Evolutionary conservation across 2,113 vertebrate genomes (phyloP).

Genomic region (Gallinago media): DNA sequence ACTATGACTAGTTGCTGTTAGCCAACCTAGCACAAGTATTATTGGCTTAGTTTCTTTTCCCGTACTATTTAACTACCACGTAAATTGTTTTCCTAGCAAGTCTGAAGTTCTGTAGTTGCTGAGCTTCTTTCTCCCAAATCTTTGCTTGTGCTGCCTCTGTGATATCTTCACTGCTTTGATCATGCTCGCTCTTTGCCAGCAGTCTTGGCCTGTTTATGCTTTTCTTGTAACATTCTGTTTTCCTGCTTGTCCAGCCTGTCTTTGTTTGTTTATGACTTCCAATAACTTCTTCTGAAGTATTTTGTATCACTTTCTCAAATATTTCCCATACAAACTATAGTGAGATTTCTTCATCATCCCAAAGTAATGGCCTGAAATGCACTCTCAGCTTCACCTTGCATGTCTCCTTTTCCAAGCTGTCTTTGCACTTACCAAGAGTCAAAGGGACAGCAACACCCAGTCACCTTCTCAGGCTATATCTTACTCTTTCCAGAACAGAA

Average conservation of each 20-base stretch:
- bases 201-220: conserved; percentile 28
- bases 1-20: background rate
- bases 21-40: background rate
- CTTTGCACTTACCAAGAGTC: background rate
- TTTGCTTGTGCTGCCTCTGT: background rate
- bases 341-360: background rate
- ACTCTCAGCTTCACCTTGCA: conserved; percentile 12
- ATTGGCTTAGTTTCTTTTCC: background rate
- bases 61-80: background rate
- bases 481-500: background rate
- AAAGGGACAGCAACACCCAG: background rate
- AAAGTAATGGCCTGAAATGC: conserved; percentile 31
- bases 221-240: conserved; percentile 3
- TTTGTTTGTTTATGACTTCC: conserved; percentile 48
- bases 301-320: conserved; percentile 30
- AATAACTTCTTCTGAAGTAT: conserved; percentile 42
- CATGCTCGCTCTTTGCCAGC: background rate
- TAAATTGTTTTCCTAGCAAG: background rate
- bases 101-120: background rate
- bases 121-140: background rate
- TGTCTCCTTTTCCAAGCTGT: background rate
- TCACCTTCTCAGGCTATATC: background rate
- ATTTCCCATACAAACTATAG: conserved; percentile 25
- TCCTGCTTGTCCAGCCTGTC: conserved; percentile 31
- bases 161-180: conserved; percentile 28